Evolutionary conservation across 2,888 invertebrate species (phyloP).

Genomic region (Heteromyza rotundicornis): DNA sequence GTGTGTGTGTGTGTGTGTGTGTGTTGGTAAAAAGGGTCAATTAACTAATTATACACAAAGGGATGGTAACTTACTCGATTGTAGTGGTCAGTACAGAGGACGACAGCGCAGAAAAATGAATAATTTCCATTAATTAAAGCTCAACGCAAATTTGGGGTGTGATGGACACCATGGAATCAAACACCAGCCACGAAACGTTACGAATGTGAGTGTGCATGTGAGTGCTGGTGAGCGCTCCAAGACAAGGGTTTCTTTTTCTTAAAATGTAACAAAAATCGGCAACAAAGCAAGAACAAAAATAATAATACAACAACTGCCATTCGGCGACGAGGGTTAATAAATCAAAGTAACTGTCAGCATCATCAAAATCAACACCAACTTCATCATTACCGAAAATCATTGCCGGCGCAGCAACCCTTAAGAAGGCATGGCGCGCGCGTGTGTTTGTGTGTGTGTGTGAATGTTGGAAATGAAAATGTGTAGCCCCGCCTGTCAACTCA

Average conservation of each 20-base stretch:
- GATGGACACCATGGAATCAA: neutral
- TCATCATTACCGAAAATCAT: slow-evolving; percentile 20
- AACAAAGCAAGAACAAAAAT: neutral
- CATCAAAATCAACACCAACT: slow-evolving; percentile 48
- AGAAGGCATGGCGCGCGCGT: slow-evolving; percentile 30
- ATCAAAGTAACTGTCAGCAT: slow-evolving; percentile 54
- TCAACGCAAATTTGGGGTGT: neutral
- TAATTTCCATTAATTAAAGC: slow-evolving; percentile 40
- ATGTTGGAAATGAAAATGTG: neutral
- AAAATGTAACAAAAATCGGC: neutral
- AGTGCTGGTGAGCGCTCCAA: neutral
- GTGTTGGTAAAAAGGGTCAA: slow-evolving; percentile 34
- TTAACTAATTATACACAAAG: slow-evolving; percentile 51
- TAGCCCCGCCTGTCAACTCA: slow-evolving; percentile 38
- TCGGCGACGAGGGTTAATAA: slow-evolving; percentile 35
- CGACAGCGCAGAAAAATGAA: slow-evolving; percentile 28
- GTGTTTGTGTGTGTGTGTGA: slow-evolving; percentile 19
- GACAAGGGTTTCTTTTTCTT: neutral
- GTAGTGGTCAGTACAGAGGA: slow-evolving; percentile 22
- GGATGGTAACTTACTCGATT: slow-evolving; percentile 33
- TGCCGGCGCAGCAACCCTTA: slow-evolving; percentile 37
- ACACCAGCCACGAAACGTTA: neutral
- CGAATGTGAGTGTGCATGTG: neutral
- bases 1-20: slow-evolving; percentile 28
- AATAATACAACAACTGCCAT: neutral